Percentiles rank a stretch among this genome's conserved stretches.
Evolutionary conservation across 1,140 invertebrate genomes (phyloP).

Genomic region (Bombus polaris): DNA sequence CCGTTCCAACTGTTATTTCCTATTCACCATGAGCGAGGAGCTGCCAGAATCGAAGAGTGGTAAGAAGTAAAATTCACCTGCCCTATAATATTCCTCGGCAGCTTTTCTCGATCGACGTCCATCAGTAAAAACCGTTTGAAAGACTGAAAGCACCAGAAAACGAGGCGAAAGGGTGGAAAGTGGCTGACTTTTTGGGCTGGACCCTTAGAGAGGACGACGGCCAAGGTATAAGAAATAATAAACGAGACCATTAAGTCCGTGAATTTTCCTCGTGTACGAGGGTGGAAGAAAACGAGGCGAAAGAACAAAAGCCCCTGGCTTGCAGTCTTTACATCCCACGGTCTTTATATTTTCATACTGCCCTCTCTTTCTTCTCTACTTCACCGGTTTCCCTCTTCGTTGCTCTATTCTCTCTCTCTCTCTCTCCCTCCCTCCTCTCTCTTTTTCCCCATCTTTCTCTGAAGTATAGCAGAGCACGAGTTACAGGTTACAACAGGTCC

Average conservation of each 20-base stretch:
- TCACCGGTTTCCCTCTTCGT: neutral
- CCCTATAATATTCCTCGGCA: neutral
- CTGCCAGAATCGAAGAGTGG: neutral
- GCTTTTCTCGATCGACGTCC: constrained; percentile 38
- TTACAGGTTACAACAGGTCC: neutral
- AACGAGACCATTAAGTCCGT: constrained; percentile 74
- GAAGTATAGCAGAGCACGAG: neutral
- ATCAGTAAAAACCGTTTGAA: constrained; percentile 38
- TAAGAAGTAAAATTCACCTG: neutral
- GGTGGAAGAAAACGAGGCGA: constrained; percentile 59
- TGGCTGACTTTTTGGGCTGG: constrained; percentile 64
- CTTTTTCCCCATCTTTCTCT: neutral
- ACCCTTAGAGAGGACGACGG: constrained; percentile 60
- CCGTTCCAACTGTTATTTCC: neutral
- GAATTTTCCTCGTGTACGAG: constrained; percentile 68
- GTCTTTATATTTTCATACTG: constrained; percentile 70
- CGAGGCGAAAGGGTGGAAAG: constrained; percentile 50
- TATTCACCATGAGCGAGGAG: neutral
- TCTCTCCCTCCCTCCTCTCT: neutral
- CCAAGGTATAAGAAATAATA: constrained; percentile 73
- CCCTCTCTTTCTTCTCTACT: constrained; percentile 12
- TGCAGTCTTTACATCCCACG: constrained; percentile 68
- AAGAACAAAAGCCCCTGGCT: constrained; percentile 70
- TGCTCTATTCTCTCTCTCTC: neutral
- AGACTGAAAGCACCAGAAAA: constrained; percentile 49